phyloP scores from a whole-genome alignment of 2,888 invertebrate species.

The Endotricha flammealis region DNA sequence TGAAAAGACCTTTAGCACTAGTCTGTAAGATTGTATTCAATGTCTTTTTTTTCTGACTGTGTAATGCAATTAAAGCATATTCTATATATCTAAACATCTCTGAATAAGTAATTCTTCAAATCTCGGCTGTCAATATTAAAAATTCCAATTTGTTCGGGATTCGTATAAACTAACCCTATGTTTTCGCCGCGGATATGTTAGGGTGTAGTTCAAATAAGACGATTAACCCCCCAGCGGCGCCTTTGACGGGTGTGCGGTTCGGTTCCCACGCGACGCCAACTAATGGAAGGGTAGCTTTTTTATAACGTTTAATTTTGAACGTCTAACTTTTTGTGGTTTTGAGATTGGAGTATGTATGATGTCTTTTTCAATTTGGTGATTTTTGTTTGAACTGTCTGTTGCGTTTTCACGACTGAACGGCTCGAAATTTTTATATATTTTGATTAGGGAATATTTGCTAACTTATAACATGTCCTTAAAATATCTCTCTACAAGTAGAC shows the following conservation, averaged over 20 bases:
- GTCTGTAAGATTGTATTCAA: too few relatives aligned
- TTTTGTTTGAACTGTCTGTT: not conserved
- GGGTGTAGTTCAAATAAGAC: slow-evolving; percentile 13
- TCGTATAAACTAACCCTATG: slow-evolving; percentile 10
- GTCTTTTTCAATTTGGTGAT: slow-evolving; percentile 3
- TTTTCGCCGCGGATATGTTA: slow-evolving; percentile 1
- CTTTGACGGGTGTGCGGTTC: slow-evolving; percentile 17
- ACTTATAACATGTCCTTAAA: too few relatives aligned
- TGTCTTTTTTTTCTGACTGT: too few relatives aligned
- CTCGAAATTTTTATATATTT: too few relatives aligned
- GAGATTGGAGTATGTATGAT: slow-evolving; percentile 1
- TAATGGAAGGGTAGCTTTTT: slow-evolving; percentile 19
- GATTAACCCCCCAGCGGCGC: slow-evolving; percentile 20
- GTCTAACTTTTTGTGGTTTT: slow-evolving; percentile 5
- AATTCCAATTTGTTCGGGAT: not conserved
- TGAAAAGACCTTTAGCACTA: too few relatives aligned
- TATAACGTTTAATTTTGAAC: slow-evolving; percentile 16
- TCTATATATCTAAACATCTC: too few relatives aligned
- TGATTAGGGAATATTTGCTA: too few relatives aligned
- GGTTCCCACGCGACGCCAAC: slow-evolving; percentile 18
- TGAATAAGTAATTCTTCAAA: too few relatives aligned
- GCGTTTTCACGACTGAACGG: too few relatives aligned
- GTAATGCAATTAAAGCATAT: too few relatives aligned
- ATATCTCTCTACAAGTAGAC: too few relatives aligned
- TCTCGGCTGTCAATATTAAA: too few relatives aligned